Evolutionary conservation across 2,888 invertebrate genomes (phyloP).

Genomic region (Ferrisia virgata): DNA sequence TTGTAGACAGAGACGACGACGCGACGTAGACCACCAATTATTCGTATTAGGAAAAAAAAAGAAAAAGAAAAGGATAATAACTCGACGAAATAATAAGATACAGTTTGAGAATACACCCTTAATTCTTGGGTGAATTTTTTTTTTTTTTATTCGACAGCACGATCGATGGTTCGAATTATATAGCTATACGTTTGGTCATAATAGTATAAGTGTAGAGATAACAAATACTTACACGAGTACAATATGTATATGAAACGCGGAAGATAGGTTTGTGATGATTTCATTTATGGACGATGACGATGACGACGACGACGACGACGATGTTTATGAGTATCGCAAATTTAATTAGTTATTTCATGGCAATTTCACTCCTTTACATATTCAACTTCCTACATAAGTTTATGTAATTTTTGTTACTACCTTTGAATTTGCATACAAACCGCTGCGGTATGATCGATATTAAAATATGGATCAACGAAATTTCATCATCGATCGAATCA

Average conservation of each 20-base stretch:
- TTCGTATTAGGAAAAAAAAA: background rate
- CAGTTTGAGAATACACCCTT: background rate
- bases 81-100: background rate
- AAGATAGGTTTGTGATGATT: background rate
- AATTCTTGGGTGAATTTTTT: background rate
- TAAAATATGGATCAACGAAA: background rate
- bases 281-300: background rate
- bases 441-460: background rate
- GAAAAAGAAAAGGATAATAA: too few species aligned
- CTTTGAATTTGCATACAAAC: conserved; percentile 23
- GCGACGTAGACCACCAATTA: background rate
- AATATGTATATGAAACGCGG: background rate
- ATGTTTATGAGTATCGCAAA: background rate
- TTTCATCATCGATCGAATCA: background rate
- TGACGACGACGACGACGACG: too few species aligned
- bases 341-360: conserved; percentile 27
- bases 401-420: background rate
- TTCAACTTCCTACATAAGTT: conserved; percentile 3
- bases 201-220: background rate
- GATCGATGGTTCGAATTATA: too few species aligned
- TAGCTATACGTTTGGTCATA: too few species aligned
- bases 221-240: too few species aligned
- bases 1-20: too few species aligned
- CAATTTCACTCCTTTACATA: conserved; percentile 15
- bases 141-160: background rate